These are phyloP conservation scores for Sapajus apella DNA, from an alignment of 2,113 vertebrate genomes.

Conservation along the genomic window DNA sequence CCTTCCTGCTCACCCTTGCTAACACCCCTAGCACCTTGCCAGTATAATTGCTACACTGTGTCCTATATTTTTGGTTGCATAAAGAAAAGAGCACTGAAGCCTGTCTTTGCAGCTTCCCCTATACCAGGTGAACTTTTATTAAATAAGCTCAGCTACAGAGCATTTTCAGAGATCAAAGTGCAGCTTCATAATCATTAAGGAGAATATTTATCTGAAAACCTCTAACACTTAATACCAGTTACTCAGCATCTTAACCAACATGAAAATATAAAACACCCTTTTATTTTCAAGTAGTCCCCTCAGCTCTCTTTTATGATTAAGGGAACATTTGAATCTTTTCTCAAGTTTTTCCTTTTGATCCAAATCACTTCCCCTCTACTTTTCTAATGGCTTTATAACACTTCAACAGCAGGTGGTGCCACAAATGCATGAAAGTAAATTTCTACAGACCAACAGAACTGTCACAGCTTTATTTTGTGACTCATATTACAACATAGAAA, in stretches of 20 bases:
- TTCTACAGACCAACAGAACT: constrained; percentile 64
- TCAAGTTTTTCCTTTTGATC: background rate
- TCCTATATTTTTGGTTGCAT: background rate
- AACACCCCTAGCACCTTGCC: background rate
- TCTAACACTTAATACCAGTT: background rate
- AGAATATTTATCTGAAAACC: background rate
- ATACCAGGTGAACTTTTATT: background rate
- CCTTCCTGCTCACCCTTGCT: background rate
- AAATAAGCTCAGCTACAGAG: background rate
- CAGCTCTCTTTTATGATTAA: background rate
- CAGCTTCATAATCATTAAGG: background rate
- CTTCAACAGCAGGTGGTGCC: constrained; percentile 64
- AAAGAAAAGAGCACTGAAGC: background rate
- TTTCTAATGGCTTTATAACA: background rate
- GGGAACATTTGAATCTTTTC: background rate
- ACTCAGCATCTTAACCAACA: background rate
- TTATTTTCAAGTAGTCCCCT: background rate
- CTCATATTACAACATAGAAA: constrained; percentile 84
- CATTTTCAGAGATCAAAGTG: background rate
- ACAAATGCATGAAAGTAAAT: constrained; percentile 37
- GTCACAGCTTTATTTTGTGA: constrained; percentile 87
- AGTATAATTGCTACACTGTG: background rate
- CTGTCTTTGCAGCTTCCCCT: background rate
- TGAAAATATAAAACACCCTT: background rate
- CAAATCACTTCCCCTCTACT: background rate